Base-by-base conservation (phyloP, 2,797 vertebrate species). In the Sylvilagus floridanus region DNA sequence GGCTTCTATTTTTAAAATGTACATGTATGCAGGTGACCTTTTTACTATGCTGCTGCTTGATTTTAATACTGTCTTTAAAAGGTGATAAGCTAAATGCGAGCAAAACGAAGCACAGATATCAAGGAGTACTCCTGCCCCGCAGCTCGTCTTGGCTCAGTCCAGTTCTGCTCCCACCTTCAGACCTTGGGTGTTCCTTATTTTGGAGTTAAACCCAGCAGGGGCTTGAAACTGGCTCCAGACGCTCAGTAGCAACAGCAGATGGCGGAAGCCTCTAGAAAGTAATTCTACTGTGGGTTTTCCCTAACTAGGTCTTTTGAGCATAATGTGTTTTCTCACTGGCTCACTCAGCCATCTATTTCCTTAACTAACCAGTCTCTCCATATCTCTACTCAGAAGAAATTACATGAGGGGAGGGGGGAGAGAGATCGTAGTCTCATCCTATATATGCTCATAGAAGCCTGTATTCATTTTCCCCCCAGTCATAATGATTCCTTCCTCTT, bases 171-270 rank as follows among this genome's bases (percentile, higher is more conserved):
- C 77, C 82, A 93, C 82, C 75, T 88, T 42, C 89, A 91, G 84
- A 57, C 32, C 86, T 37, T 1, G 86, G 65, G 88, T 86, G 81
- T 96, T 93, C 93, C 95, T 87, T 94, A 86, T 92, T 96, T 96
- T 93, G 96, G 78, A 96, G 91, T 83, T 79, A 69, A 78, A 94
- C 82, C 92, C 93, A 96, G 96, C 93, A 95, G 93, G 91, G 91
- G 30, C 85, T 97, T 68, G 66, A 97, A 97, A 94, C 90, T 60
- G 75, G 71, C 94, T 96, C 96, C 88, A 96, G 96, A 96, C 75
- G 0, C 71, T 94, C 82, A 21, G 71, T 21, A 94, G 85, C 90
- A 77, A 88, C 65, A 93, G 78, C 96, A 97, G 96, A 97, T 96
- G 93, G 96, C 81, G n/a, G 79, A 63, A 79, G 96, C 85, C 94